phyloP scores from a whole-genome alignment of 35 echinoderm and acorn worm genomes.

The Stichopus chloronotus region DNA sequence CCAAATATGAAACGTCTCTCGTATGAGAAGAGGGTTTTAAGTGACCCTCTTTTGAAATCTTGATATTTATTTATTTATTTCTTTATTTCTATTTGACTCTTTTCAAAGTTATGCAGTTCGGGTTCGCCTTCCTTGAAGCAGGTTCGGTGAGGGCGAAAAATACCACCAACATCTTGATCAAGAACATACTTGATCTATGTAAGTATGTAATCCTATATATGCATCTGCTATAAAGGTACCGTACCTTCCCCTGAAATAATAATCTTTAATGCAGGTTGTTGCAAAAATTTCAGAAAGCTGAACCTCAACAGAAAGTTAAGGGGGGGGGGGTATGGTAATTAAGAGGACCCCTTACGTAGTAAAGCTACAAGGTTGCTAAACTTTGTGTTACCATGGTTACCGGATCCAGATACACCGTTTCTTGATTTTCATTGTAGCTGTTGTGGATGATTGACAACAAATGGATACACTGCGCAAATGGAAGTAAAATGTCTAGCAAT shows the following conservation, averaged over 20 bases:
- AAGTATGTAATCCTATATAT: conserved; percentile 44
- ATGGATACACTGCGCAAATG: too few species aligned
- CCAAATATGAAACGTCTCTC: too few species aligned
- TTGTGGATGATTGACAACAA: too few species aligned
- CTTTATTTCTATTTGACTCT: background rate
- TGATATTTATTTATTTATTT: too few species aligned
- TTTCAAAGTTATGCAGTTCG: conserved; percentile 78
- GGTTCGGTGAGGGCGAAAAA: conserved; percentile 79
- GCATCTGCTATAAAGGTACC: background rate
- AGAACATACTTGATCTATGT: conserved; percentile 83
- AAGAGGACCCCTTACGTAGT: background rate
- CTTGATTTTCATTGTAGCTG: too few species aligned
- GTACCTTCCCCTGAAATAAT: background rate
- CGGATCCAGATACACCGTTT: too few species aligned
- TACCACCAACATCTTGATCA: conserved; percentile 81
- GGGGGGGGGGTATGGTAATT: background rate
- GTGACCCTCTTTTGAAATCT: too few species aligned
- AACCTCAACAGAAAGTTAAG: background rate
- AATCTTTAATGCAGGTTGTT: background rate
- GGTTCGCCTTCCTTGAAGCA: conserved; percentile 81
- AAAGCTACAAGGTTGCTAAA: too few species aligned
- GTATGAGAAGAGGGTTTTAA: too few species aligned
- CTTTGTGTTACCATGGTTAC: too few species aligned
- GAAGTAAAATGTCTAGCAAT: too few species aligned
- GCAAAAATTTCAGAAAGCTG: background rate